phyloP scores from a whole-genome alignment of 2,797 vertebrate species.

The Dipus sagitta region DNA sequence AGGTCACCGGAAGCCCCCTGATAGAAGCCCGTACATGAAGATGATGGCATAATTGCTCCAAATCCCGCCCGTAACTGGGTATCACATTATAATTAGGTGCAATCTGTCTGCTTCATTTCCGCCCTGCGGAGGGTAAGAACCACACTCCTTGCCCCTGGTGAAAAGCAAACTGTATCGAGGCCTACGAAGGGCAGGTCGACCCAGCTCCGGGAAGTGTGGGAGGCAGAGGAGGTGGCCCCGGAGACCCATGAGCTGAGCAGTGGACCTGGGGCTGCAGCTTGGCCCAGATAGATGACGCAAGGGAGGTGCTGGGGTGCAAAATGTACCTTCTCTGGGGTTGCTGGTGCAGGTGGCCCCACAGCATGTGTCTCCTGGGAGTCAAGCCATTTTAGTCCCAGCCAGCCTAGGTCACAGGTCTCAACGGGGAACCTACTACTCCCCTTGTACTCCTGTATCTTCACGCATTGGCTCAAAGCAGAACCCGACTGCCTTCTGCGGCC shows the following conservation, averaged over 20 bases:
- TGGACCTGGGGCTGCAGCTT: neutral
- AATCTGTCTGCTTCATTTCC: slow-evolving; percentile 71
- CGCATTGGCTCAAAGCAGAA: neutral
- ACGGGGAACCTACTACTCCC: neutral
- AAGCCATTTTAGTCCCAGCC: neutral
- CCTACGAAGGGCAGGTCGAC: neutral
- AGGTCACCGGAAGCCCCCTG: slow-evolving; percentile 45
- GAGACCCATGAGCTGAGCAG: neutral
- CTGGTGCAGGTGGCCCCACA: neutral
- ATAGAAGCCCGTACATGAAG: slow-evolving; percentile 6
- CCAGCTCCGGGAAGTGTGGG: neutral
- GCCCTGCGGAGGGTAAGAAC: slow-evolving; percentile 70
- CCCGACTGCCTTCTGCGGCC: neutral
- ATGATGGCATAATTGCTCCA: slow-evolving; percentile 47
- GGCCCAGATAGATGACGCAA: no score
- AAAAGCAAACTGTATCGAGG: slow-evolving; percentile 62
- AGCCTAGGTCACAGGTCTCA: neutral
- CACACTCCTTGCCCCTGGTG: slow-evolving; percentile 66
- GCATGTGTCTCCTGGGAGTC: neutral
- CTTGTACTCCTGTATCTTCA: neutral
- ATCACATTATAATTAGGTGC: slow-evolving; percentile 70
- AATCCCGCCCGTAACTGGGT: slow-evolving; percentile 51
- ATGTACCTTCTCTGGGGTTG: neutral
- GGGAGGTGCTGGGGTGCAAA: neutral
- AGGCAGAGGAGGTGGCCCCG: rapidly evolving